These are phyloP conservation scores for Tuberolachnus salignus DNA, from an alignment of 2,888 invertebrate genomes.

Conservation along the genomic window DNA sequence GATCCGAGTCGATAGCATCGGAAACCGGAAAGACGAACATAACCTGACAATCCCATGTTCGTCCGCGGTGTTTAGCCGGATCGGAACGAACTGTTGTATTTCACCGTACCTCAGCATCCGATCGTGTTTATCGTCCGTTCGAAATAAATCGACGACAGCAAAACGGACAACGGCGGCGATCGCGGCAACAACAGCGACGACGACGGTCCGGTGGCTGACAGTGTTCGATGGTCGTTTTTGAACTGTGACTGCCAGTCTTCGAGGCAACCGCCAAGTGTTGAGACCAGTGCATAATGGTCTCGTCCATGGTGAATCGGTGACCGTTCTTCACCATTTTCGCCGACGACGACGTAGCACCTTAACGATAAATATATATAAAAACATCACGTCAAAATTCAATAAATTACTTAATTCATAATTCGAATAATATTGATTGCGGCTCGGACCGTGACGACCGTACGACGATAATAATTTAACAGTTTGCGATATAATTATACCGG, in stretches of 20 bases:
- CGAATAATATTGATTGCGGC: too few relatives aligned
- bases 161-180: too few relatives aligned
- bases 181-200: too few relatives aligned
- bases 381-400: too few relatives aligned
- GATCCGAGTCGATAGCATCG: not conserved
- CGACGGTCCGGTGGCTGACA: too few relatives aligned
- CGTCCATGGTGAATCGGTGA: slow-evolving; percentile 23
- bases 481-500: too few relatives aligned
- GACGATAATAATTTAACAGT: too few relatives aligned
- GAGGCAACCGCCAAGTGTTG: not conserved
- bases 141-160: slow-evolving; percentile 23
- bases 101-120: not conserved
- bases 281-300: slow-evolving; percentile 23
- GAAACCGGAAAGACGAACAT: fast-evolving
- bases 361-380: not conserved
- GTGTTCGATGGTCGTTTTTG: slow-evolving; percentile 35
- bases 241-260: slow-evolving; percentile 30
- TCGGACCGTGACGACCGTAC: too few relatives aligned
- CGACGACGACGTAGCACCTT: not conserved
- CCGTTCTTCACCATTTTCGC: not conserved
- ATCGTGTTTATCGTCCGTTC: slow-evolving; percentile 23
- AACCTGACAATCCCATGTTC: too few relatives aligned
- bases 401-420: too few relatives aligned
- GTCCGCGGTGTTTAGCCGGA: not conserved
- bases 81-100: not conserved